These are phyloP conservation scores for Lophotis ruficrista DNA, from an alignment of 2,113 vertebrate genomes.

Conservation along the genomic window DNA sequence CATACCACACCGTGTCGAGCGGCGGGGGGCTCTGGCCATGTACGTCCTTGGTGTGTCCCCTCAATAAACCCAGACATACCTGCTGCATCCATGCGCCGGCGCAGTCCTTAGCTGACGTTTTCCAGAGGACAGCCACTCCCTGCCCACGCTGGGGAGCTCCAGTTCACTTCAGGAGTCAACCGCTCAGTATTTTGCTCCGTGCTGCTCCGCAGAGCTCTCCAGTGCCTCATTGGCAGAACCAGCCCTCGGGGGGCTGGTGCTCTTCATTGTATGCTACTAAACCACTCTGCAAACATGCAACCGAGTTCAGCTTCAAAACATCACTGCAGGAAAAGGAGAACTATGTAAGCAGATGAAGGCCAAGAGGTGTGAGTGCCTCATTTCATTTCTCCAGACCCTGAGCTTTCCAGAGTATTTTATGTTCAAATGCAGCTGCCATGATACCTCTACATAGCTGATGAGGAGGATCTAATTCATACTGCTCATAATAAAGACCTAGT, in stretches of 20 bases:
- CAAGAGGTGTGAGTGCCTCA: background rate
- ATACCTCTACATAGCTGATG: background rate
- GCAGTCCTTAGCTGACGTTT: background rate
- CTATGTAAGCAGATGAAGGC: background rate
- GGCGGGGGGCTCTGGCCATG: fast-evolving
- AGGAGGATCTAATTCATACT: background rate
- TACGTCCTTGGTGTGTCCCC: background rate
- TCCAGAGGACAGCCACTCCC: background rate
- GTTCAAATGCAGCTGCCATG: background rate
- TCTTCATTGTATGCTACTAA: background rate
- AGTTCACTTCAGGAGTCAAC: background rate
- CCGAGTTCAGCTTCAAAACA: background rate
- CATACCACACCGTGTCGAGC: fast-evolving
- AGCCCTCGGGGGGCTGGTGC: background rate
- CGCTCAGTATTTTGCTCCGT: background rate
- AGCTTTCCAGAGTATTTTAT: background rate
- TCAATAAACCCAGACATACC: background rate
- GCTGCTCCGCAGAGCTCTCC: background rate
- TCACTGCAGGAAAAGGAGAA: background rate
- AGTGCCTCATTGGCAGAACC: background rate
- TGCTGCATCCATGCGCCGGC: background rate
- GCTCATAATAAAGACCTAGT: background rate
- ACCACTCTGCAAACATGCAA: background rate
- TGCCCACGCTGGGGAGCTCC: background rate
- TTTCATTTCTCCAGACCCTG: background rate